Base-by-base conservation (phyloP, 2,797 vertebrate species). In the Nannoperca australis region DNA sequence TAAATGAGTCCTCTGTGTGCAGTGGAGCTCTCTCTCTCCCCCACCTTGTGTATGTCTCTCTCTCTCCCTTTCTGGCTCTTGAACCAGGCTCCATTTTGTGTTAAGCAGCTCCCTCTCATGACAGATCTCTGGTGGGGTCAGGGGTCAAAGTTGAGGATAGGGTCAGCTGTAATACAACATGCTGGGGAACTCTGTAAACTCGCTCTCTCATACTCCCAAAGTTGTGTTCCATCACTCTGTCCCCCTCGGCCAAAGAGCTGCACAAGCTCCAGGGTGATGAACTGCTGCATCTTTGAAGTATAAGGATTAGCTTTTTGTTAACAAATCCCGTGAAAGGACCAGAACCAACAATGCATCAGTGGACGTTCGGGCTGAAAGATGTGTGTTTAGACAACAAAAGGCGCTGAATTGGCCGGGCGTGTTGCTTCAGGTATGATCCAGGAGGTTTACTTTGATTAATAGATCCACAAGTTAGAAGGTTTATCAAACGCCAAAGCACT, bases 131-230 rank as follows among this genome's bases (percentile, higher is more conserved):
- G 94, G 78, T 62, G 88, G 94, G 96, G 97, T 98, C 96, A 97
- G 86, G 93, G 97, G 97, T 97, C 96, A 99, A 96, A 99, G 98
- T 99, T 99, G 98, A 99, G 96, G 92, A 93, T 91, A 95, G 96
- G 97, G 98, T 99, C 98, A 99, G 97, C 94, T 96, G 96, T 96
- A 97, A 96, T 96, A 97, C 95, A 98, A 97, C 96, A 97, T 96
- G 96, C 95, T 94, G 96, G 94, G 91, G 93, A 94, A 95, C 95
- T 95, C 95, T 76, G 93, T 95, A 96, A 96, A 96, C 95, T 95
- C 95, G 92, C 93, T 91, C 54, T 42, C 66, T 40, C 58, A 32
- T n/a, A 30, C 55, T 49, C 18, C 18, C 22, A 93, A 94, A 95
- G 94, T 95, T 94, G 92, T 93, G 94, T 89, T 40, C 66, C 11